Evolutionary conservation across 2,888 invertebrate genomes (phyloP).

Genomic region (Sialis lutaria): DNA sequence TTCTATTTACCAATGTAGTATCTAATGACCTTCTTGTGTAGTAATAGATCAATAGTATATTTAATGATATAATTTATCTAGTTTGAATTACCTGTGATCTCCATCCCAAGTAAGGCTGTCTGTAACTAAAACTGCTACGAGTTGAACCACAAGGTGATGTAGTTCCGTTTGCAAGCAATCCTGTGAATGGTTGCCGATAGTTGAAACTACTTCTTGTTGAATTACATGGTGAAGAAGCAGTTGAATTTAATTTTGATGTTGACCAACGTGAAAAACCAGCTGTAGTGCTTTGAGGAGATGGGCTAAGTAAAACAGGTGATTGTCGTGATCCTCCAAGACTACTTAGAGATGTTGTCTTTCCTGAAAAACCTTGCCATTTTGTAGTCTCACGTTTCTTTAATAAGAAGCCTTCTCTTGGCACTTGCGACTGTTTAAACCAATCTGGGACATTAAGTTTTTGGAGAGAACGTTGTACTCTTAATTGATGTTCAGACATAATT

Average conservation of each 20-base stretch:
- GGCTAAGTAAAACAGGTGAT: conserved; percentile 23
- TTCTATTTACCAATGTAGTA: too few species aligned
- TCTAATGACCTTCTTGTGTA: too few species aligned
- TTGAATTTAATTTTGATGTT: conserved; percentile 56
- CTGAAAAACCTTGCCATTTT: conserved; percentile 19
- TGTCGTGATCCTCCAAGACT: conserved; percentile 37
- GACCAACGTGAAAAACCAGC: conserved; percentile 47
- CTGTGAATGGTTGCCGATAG: conserved; percentile 29
- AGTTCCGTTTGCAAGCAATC: conserved; percentile 37
- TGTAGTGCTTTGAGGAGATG: conserved; percentile 18
- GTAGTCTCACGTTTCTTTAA: conserved; percentile 52
- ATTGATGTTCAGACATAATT: conserved; percentile 83
- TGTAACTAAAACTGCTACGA: conserved; percentile 60
- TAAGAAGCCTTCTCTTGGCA: conserved; percentile 63
- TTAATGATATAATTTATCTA: too few species aligned
- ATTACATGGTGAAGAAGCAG: conserved; percentile 54
- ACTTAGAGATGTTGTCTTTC: conserved; percentile 74
- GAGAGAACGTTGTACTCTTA: conserved; percentile 81
- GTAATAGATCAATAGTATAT: too few species aligned
- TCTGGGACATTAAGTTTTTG: conserved; percentile 90
- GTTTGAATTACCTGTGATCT: conserved; percentile 25
- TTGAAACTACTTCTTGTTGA: conserved; percentile 56
- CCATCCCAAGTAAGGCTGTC: conserved; percentile 84
- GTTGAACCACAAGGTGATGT: conserved; percentile 44
- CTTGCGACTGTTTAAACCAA: conserved; percentile 66